Percentiles rank a stretch among this genome's conserved stretches.
phyloP scores from a whole-genome alignment of 2,113 vertebrate species.

The Dolichallabes microphthalmus region DNA sequence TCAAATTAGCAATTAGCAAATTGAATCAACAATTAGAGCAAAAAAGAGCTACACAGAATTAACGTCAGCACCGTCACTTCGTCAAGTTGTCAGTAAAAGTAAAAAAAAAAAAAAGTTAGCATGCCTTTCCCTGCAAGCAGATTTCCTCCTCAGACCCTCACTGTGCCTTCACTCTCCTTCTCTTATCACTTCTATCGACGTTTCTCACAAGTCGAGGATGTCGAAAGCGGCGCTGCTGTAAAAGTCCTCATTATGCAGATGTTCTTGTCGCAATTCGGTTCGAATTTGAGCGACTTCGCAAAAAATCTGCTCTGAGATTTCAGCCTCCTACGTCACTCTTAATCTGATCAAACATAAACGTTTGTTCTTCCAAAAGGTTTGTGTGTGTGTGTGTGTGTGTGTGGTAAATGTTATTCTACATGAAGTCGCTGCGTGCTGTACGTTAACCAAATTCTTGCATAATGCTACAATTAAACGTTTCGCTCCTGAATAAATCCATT shows the following conservation, averaged over 20 bases:
- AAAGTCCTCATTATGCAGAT: conserved; percentile 97
- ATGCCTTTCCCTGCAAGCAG: conserved; percentile 16
- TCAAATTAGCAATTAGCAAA: conserved; percentile 86
- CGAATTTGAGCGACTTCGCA: conserved; percentile 91
- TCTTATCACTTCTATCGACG: conserved; percentile 76
- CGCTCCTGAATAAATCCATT: conserved; percentile 79
- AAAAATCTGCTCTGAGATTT: conserved; percentile 92
- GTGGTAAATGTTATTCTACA: conserved; percentile 77
- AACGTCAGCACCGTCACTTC: conserved; percentile 77
- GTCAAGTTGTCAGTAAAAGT: conserved; percentile 73
- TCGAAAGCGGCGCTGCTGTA: conserved; percentile 87
- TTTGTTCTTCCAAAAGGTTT: conserved; percentile 77
- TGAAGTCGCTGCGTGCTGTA: conserved; percentile 76
- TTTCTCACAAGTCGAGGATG: conserved; percentile 78
- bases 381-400: conserved; percentile 46
- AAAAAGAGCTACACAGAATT: conserved; percentile 81
- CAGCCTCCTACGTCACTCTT: conserved; percentile 81
- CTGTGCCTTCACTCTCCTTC: conserved; percentile 59
- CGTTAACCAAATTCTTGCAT: conserved; percentile 72
- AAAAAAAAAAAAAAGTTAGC: conserved; percentile 59
- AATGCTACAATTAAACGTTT: conserved; percentile 70
- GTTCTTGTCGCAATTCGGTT: conserved; percentile 95
- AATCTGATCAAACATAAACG: conserved; percentile 86
- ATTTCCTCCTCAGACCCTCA: conserved; percentile 23
- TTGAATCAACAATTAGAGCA: conserved; percentile 83